Conservation (phyloP, 1,140 invertebrate genomes). For the Pteromalus puparum region DNA sequence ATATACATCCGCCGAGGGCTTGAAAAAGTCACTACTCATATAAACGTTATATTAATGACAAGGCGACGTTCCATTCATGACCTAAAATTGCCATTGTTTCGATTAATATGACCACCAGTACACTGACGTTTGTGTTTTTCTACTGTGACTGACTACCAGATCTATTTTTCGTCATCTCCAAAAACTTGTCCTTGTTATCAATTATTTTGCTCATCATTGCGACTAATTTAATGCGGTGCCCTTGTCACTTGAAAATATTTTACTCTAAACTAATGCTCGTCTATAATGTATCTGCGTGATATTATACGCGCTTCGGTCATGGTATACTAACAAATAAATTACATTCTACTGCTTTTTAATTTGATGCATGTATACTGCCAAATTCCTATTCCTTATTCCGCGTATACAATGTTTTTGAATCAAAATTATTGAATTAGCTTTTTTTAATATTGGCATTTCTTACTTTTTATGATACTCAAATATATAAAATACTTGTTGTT, state of each 20-base stretch:
- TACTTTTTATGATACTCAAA: too few relatives aligned
- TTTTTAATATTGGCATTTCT: too few relatives aligned
- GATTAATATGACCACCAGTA: background rate
- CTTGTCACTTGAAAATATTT: slow-evolving; percentile 24
- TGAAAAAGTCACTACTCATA: background rate
- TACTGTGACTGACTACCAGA: background rate
- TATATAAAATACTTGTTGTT: too few relatives aligned
- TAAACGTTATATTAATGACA: background rate
- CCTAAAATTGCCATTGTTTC: slow-evolving; percentile 4
- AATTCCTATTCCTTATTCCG: too few relatives aligned
- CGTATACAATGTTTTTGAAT: too few relatives aligned
- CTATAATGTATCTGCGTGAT: background rate
- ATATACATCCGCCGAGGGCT: background rate
- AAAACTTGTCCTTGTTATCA: background rate
- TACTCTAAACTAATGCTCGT: background rate
- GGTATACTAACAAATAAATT: background rate
- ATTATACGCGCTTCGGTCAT: background rate
- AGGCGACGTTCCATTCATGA: background rate
- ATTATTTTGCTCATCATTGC: slow-evolving; percentile 23
- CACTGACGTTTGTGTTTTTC: slow-evolving; percentile 13
- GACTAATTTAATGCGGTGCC: slow-evolving; percentile 25
- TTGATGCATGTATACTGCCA: background rate
- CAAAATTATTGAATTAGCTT: too few relatives aligned
- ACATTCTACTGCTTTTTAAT: background rate
- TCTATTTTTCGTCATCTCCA: background rate